Base-by-base conservation (phyloP, 2,113 vertebrate species). In the Mastomys coucha region DNA sequence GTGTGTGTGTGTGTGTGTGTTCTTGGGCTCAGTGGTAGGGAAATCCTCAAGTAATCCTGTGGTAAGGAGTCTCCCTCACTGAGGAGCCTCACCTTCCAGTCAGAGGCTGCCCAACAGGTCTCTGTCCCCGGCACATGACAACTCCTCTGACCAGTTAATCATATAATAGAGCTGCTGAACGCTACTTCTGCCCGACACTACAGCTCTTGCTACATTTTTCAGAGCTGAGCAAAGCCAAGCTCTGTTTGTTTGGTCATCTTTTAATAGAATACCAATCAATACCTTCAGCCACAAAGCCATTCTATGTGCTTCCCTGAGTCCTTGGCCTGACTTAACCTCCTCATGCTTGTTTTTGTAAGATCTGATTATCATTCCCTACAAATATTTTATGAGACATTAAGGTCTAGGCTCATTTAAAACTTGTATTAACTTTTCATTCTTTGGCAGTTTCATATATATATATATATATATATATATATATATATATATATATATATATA, bases 321-420 rank as follows among this genome's bases (percentile, higher is more conserved):
- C 36, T 80, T 28, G 86, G 49, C 70, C 56, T 31, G 45, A 42
- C 42, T 80, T n/a, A 0, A 26, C 36, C 19, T 22, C n/a, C 67
- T 85, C 20, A 3, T 39, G 36, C 69, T 36, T 67, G 60, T 49
- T 88, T 31, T 67, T 31, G 45, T 45, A 10, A 75, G 22, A 53
- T 17, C 22, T 24, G 0, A 0, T 39, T 10, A 2, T 89, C 78
- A 45, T 60, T 78, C 28, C 26, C 75, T 39, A 17, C 20, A 42
- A 56, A 31, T 84, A 76, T 36, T 63, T 95, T 78, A 31, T 88
- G 63, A 93, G 94, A n/a, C n/a, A 4, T 36, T 75, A 82, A 86
- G 42, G 1, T 69, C 70, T 49, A 76, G 22, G 17, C 2, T 60
- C 26, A 26, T 39, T 65, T 90, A 67, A 86, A 67, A 33, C 39